Conservation (phyloP, 2,797 vertebrate genomes). For the Euphonia xanthogaster region DNA sequence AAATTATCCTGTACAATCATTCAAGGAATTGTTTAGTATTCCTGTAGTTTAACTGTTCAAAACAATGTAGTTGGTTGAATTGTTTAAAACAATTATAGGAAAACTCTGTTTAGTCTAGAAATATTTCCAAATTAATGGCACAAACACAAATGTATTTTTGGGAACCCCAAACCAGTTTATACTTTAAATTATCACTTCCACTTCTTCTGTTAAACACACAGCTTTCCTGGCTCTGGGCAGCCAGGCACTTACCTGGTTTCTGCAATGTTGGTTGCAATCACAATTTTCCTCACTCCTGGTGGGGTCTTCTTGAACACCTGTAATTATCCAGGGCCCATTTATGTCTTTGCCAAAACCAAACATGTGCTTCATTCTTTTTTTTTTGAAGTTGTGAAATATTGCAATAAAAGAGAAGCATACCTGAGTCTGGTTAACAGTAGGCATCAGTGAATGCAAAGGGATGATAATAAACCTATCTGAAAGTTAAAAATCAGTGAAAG, state of each 20-base stretch:
- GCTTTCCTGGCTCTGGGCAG: background rate
- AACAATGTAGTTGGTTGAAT: background rate
- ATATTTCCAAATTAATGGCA: background rate
- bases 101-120: background rate
- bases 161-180: background rate
- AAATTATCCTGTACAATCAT: background rate
- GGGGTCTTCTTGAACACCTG: conserved; percentile 97
- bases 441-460: conserved; percentile 97
- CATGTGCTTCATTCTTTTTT: background rate
- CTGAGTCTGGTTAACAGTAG: conserved; percentile 97
- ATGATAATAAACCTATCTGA: conserved; percentile 94
- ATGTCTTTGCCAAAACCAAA: background rate
- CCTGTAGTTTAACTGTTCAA: background rate
- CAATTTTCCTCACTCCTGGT: conserved; percentile 94
- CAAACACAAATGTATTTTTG: rapidly evolving
- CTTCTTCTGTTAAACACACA: background rate
- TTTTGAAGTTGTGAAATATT: background rate
- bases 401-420: conserved; percentile 69
- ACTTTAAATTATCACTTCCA: background rate
- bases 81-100: background rate
- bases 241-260: conserved; percentile 88
- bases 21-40: background rate
- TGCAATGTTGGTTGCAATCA: conserved; percentile 98
- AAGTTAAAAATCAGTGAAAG: conserved; percentile 66
- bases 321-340: conserved; percentile 20